Conservation (phyloP, 1,140 invertebrate genomes). For the Rhynchophorus ferrugineus region DNA sequence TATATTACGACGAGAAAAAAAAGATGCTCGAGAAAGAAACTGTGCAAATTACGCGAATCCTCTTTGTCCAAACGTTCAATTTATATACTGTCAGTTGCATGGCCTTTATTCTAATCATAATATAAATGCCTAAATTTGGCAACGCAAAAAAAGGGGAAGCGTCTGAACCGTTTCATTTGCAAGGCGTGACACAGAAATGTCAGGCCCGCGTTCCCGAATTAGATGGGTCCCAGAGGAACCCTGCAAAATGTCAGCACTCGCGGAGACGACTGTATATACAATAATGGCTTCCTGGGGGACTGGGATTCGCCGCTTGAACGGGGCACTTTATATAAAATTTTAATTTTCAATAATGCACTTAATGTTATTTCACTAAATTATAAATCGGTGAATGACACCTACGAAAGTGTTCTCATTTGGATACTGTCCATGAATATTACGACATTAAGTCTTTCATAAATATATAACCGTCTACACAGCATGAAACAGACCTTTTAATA, state of each 20-base stretch:
- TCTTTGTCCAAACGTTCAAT: too few species aligned
- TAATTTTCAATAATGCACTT: slow-evolving; percentile 22
- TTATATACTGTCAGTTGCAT: not conserved
- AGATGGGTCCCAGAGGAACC: slow-evolving; percentile 16
- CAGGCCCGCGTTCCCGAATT: slow-evolving; percentile 17
- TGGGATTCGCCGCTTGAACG: slow-evolving; percentile 8
- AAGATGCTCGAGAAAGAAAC: too few species aligned
- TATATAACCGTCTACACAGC: too few species aligned
- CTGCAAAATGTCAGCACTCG: slow-evolving; percentile 15
- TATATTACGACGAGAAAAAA: too few species aligned
- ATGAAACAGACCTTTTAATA: too few species aligned
- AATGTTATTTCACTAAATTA: too few species aligned
- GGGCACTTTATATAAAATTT: slow-evolving; percentile 20
- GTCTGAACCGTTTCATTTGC: slow-evolving; percentile 9
- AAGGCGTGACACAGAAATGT: slow-evolving; percentile 16
- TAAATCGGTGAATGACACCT: too few species aligned
- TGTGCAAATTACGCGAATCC: too few species aligned
- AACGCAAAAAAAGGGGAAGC: slow-evolving; percentile 3
- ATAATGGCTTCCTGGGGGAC: slow-evolving; percentile 21
- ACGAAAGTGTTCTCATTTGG: too few species aligned
- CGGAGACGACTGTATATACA: slow-evolving; percentile 20
- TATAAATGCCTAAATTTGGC: slow-evolving; percentile 2
- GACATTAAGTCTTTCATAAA: too few species aligned
- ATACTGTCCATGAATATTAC: too few species aligned
- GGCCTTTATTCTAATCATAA: slow-evolving; percentile 6